Evolutionary conservation across 2,888 invertebrate genomes (phyloP).

Genomic region (Lapara coniferarum): DNA sequence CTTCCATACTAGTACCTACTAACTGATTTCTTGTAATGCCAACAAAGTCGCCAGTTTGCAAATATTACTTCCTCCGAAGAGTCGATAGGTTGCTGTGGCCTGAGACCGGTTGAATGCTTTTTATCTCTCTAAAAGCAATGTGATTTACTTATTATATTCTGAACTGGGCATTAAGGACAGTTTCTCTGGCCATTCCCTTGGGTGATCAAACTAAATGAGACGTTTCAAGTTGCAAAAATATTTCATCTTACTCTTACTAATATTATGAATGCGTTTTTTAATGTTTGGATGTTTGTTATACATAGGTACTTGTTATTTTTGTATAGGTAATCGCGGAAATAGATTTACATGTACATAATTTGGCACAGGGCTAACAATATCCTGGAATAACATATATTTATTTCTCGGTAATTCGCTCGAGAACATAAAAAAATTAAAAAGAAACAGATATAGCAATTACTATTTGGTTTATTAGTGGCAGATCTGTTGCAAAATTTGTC

Average conservation of each 20-base stretch:
- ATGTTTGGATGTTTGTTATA: no score
- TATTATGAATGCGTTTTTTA: no score
- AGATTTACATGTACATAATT: no score
- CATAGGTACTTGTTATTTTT: no score
- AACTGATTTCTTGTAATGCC: constrained; percentile 50
- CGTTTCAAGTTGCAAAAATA: background rate
- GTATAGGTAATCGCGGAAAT: no score
- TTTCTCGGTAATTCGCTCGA: no score
- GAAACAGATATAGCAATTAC: no score
- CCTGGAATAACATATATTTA: background rate
- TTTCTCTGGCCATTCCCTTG: background rate
- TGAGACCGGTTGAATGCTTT: constrained; percentile 17
- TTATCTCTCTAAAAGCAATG: background rate
- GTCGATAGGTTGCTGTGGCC: constrained; percentile 35
- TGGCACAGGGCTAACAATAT: no score
- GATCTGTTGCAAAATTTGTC: constrained; percentile 39
- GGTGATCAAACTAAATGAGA: background rate
- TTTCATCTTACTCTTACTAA: background rate
- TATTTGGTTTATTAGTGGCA: background rate
- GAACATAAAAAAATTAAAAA: no score
- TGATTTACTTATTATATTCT: background rate
- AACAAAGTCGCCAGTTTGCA: constrained; percentile 39
- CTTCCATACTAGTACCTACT: constrained; percentile 58
- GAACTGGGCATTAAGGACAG: background rate
- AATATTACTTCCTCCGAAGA: constrained; percentile 39